Evolutionary conservation across 2,888 invertebrate species (phyloP), one percentile per base, ranked within the genome.

Genomic region (Minunthozetes semirufus): DNA sequence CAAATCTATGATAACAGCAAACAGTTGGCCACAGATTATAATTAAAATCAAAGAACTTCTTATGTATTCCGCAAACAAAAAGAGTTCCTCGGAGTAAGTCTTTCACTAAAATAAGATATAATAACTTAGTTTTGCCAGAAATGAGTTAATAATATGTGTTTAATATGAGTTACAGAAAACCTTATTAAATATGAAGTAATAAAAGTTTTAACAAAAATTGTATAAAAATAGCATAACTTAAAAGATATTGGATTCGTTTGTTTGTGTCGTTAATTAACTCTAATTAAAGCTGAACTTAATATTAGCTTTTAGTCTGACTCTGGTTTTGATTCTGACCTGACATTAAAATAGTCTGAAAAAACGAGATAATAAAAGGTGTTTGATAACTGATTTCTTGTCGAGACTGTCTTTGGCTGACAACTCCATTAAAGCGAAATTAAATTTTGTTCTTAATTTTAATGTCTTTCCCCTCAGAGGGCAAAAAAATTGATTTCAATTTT

Each of bases 271-370:
- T 33, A 61, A 61, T 61, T 61, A 61, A 13, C 17, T 61, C n/a
- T 1, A 29, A 33, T 61, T 56, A 33, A 61, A 61, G 6, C 29
- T 61, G 27, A 59, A 59, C 59, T 61, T 61, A 61, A 33, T 29
- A 33, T 61, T 33, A 25, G 13, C 22, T 17, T 61, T 33, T 29
- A 8, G 61, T 61, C 27, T 11, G n/a, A n/a, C n/a, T n/a, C n/a
- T n/a, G n/a, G n/a, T n/a, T n/a, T n/a, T n/a, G n/a, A n/a, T 4
- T n/a, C 50, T 59, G 61, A 33, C 33, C 61, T 56, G 56, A 56
- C 56, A 56, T 56, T 22, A 56, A 6, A 25, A 17, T 50, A 4
- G 13, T 2, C n/a, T 19, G 17, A 50, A 59, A 22, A 22, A 53
- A 5, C 19, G 9, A 48, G 2, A 8, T 19, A 59, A 11, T 3